phyloP scores from a whole-genome alignment of 2,888 invertebrate genomes.

The Copidosoma aretas region DNA sequence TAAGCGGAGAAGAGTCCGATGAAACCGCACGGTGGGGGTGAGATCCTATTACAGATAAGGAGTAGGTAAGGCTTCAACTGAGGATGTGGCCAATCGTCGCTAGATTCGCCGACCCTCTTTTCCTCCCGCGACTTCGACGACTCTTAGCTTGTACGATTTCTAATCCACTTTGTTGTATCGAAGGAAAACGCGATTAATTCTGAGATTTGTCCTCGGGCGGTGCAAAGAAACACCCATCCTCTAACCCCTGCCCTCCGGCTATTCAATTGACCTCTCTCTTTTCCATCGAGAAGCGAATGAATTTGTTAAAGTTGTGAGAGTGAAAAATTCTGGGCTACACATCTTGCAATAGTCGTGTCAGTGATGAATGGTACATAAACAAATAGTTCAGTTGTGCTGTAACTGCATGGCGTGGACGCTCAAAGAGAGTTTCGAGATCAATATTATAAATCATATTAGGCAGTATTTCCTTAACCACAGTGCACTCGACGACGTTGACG shows the following conservation, averaged over 20 bases:
- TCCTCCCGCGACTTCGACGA: slow-evolving; percentile 35
- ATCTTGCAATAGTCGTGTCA: too few species aligned
- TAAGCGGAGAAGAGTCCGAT: slow-evolving; percentile 56
- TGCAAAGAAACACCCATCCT: slow-evolving; percentile 21
- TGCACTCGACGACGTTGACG: slow-evolving; percentile 94
- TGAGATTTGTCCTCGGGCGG: slow-evolving; percentile 49
- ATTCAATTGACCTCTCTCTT: too few species aligned
- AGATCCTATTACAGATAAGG: slow-evolving; percentile 63
- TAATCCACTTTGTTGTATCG: slow-evolving; percentile 57
- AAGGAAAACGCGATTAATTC: slow-evolving; percentile 59
- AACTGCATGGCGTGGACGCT: too few species aligned
- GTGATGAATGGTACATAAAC: too few species aligned
- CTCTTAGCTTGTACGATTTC: slow-evolving; percentile 61
- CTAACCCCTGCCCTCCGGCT: neutral
- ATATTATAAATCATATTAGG: slow-evolving; percentile 27
- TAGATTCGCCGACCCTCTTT: slow-evolving; percentile 24
- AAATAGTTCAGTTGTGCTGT: too few species aligned
- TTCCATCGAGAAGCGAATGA: too few species aligned
- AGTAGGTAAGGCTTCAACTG: slow-evolving; percentile 61
- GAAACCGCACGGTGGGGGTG: slow-evolving; percentile 58
- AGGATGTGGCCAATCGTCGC: slow-evolving; percentile 62
- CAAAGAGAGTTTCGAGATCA: neutral
- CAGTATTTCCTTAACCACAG: slow-evolving; percentile 77
- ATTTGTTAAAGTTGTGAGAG: too few species aligned
- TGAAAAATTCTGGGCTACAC: too few species aligned